Conservation (phyloP, 2,888 invertebrate species). For the Lissocephala sabroskyi region DNA sequence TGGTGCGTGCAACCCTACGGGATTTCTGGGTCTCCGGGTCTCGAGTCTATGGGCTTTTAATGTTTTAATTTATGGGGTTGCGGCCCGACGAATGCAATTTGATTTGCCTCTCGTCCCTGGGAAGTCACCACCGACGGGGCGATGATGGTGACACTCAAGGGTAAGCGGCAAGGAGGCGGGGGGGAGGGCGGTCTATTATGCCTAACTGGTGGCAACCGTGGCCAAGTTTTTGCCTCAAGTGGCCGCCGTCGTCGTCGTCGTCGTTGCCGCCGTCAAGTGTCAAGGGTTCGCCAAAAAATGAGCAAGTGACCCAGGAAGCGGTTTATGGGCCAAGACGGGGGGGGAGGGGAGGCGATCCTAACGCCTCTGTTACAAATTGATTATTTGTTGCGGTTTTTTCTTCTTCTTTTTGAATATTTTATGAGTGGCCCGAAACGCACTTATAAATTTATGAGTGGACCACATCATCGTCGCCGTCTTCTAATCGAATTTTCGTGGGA, state of each 20-base stretch:
- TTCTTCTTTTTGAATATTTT: slow-evolving; percentile 42
- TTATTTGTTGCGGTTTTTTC: slow-evolving; percentile 53
- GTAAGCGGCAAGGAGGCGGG: no score
- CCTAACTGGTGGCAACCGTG: no score
- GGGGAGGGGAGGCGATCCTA: no score
- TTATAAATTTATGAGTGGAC: slow-evolving; percentile 58
- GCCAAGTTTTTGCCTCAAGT: slow-evolving; percentile 4
- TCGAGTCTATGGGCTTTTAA: slow-evolving; percentile 18
- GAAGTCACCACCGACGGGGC: background rate
- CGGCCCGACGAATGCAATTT: slow-evolving; percentile 58
- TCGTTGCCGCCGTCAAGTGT: slow-evolving; percentile 39
- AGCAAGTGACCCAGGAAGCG: background rate
- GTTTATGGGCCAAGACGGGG: no score
- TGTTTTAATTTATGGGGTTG: slow-evolving; percentile 61
- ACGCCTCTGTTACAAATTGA: slow-evolving; percentile 62
- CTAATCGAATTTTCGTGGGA: no score
- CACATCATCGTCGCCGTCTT: no score
- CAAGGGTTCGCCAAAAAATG: background rate
- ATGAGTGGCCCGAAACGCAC: slow-evolving; percentile 43
- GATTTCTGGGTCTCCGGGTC: slow-evolving; percentile 27
- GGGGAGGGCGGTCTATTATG: no score
- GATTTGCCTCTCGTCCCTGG: slow-evolving; percentile 29
- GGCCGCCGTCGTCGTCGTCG: slow-evolving; percentile 19
- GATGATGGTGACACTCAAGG: no score
- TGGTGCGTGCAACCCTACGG: slow-evolving; percentile 21